Base-by-base conservation (phyloP, 2,113 vertebrate genomes). In the Morone chrysops region DNA sequence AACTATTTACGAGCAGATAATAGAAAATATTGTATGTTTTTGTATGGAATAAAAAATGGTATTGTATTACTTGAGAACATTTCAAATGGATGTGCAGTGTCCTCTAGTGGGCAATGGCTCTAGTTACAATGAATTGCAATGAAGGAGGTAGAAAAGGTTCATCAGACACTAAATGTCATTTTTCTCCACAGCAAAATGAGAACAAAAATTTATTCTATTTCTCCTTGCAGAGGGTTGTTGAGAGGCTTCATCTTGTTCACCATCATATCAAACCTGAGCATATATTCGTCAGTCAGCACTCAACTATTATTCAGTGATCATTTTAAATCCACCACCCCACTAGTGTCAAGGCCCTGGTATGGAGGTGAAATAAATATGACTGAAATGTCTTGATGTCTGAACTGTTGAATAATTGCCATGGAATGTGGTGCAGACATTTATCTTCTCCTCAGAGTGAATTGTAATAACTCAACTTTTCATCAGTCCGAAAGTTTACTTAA, bases 81-180 rank as follows among this genome's bases (percentile, higher is more conserved):
- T 53, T 77, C 12, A 40, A 56, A 40, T 53, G 7, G 10, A 60
- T 50, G 8, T 63, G 12, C 68, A 71, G 48, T 41, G 61, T 2
- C 60, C 70, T 73, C 89, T 81, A 41, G 10, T 73, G 89, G 77
- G 10, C 0, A 60, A 50, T 13, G 5, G 4, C 17, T 68, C 25
- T 2, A 71, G 0, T 43, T 79, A 76, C 85, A 87, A 67, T 12
- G 43, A 18, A 9, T 8, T 56, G n/a, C 45, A 60, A 20, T 69
- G 5, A 4, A 43, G 12, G 20, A 53, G 36, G 20, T 12, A 31
- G 12, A 17, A 45, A 25, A 11, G 38, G 4, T 43, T 11, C 36
- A 11, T 13, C 13, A 47, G 7, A 25, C 14, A 6, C 18, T 4
- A 16, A 20, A 47, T 20, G 13, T 45, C 22, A 5, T 4, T 18